A percentile compares a stretch with the other conserved stretches of the same genome.
Evolutionary conservation across 2,797 vertebrate species (phyloP).

Genomic region (Takifugu rubripes): DNA sequence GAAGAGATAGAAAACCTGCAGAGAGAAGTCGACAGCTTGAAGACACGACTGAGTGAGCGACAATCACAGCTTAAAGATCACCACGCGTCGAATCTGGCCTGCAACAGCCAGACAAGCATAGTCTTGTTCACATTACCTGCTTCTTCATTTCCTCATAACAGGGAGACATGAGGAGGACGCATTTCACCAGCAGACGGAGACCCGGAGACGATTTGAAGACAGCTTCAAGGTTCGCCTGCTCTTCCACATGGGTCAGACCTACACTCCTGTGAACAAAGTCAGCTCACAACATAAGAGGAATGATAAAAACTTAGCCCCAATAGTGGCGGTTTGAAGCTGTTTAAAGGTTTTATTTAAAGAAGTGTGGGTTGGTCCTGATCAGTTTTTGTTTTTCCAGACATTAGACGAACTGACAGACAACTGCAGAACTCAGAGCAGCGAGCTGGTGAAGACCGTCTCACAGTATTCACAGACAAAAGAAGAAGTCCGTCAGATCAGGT

Average conservation of each 20-base stretch:
- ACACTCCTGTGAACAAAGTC: too few species aligned
- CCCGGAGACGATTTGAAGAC: slow-evolving; percentile 69
- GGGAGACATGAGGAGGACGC: slow-evolving; percentile 76
- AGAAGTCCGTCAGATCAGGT: slow-evolving; percentile 72
- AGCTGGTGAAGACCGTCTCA: slow-evolving; percentile 65
- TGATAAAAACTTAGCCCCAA: too few species aligned
- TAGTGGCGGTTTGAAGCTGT: background rate
- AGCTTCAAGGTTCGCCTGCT: slow-evolving; percentile 69
- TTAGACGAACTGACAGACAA: slow-evolving; percentile 74
- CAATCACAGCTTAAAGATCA: slow-evolving; percentile 20
- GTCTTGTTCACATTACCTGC: slow-evolving; percentile 19
- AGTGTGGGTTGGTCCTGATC: background rate
- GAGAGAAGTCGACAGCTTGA: slow-evolving; percentile 79
- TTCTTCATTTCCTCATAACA: slow-evolving; percentile 40
- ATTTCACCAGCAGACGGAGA: slow-evolving; percentile 73
- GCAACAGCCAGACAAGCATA: slow-evolving; percentile 26
- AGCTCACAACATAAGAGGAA: too few species aligned
- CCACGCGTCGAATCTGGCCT: slow-evolving; percentile 4
- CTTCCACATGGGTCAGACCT: too few species aligned
- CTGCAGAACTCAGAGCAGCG: slow-evolving; percentile 66
- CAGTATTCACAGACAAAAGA: slow-evolving; percentile 62
- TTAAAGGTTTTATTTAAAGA: background rate
- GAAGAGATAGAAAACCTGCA: slow-evolving; percentile 76
- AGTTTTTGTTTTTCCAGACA: slow-evolving; percentile 58
- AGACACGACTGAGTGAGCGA: slow-evolving; percentile 75